Percentiles rank a stretch among this genome's conserved stretches.
Evolutionary conservation across 1,140 invertebrate species (phyloP).

Genomic region (Mesaphorura yosii): DNA sequence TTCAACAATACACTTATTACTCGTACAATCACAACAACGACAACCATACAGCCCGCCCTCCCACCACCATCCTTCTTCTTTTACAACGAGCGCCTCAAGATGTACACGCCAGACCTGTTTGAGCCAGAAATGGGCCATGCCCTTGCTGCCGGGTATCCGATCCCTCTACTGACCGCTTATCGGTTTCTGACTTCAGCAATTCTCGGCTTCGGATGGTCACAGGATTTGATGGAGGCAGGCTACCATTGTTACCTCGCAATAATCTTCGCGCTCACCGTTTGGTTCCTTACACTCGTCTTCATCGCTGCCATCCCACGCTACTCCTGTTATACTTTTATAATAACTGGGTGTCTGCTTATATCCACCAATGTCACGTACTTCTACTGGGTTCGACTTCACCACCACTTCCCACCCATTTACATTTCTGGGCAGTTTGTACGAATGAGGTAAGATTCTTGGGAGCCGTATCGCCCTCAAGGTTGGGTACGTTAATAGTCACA

Average conservation of each 20-base stretch:
- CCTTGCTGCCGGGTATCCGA: slow-evolving; percentile 20
- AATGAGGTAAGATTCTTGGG: slow-evolving; percentile 15
- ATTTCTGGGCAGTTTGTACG: slow-evolving; percentile 22
- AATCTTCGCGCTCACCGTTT: slow-evolving; percentile 20
- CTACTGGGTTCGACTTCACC: slow-evolving; percentile 19
- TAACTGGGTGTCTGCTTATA: slow-evolving; percentile 21
- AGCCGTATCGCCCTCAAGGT: neutral
- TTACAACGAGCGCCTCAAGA: slow-evolving; percentile 27
- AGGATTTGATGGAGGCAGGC: slow-evolving; percentile 24
- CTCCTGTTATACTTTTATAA: slow-evolving; percentile 26
- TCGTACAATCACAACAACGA: too few relatives aligned
- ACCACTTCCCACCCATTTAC: slow-evolving; percentile 25
- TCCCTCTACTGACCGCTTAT: slow-evolving; percentile 21
- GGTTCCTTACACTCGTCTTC: slow-evolving; percentile 19
- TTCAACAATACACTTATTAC: too few relatives aligned
- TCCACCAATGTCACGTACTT: slow-evolving; percentile 23
- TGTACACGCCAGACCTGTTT: slow-evolving; percentile 17
- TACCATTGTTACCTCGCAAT: slow-evolving; percentile 25
- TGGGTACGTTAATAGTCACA: too few relatives aligned
- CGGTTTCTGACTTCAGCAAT: slow-evolving; percentile 18
- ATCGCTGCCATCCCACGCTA: slow-evolving; percentile 27
- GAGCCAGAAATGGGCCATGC: slow-evolving; percentile 13
- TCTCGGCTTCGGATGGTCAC: slow-evolving; percentile 26
- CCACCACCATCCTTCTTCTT: slow-evolving; percentile 8
- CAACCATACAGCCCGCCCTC: too few relatives aligned